Evolutionary conservation across 1,140 invertebrate genomes (phyloP).

Genomic region (Camponotus pennsylvanicus): DNA sequence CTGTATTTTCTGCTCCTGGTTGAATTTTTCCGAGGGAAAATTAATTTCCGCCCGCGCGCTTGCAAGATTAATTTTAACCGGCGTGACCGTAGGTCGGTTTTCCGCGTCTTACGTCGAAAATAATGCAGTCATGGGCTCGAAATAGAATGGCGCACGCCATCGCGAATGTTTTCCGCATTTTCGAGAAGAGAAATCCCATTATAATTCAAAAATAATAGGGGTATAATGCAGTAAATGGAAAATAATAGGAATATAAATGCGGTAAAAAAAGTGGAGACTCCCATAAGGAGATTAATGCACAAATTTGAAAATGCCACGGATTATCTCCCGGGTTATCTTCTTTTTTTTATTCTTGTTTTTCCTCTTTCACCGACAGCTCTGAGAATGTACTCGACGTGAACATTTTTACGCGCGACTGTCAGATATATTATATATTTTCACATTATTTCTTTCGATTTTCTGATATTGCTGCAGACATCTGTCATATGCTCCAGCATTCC

Average conservation of each 20-base stretch:
- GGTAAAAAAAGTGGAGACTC: neutral
- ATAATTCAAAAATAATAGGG: slow-evolving; percentile 63
- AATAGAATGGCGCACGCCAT: slow-evolving; percentile 50
- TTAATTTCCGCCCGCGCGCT: neutral
- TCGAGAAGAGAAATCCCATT: slow-evolving; percentile 40
- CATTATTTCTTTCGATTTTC: slow-evolving; percentile 29
- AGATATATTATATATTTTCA: slow-evolving; percentile 26
- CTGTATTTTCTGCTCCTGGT: neutral
- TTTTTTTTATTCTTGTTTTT: neutral
- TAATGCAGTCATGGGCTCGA: slow-evolving; percentile 44
- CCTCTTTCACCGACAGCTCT: neutral
- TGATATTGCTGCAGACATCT: slow-evolving; percentile 1
- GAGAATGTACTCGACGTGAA: slow-evolving; percentile 15
- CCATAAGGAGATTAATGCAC: neutral
- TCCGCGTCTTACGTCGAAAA: slow-evolving; percentile 29
- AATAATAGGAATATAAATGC: neutral
- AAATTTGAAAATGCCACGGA: slow-evolving; percentile 5
- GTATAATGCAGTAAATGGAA: slow-evolving; percentile 45
- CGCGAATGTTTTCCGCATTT: slow-evolving; percentile 39
- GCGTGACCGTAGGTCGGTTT: slow-evolving; percentile 4
- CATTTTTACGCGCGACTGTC: slow-evolving; percentile 12
- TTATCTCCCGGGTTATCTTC: neutral
- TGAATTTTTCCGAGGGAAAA: slow-evolving; percentile 11
- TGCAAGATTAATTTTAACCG: slow-evolving; percentile 36
- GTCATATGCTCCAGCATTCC: slow-evolving; percentile 5